phyloP scores from a whole-genome alignment of 2,113 vertebrate genomes.

The Aepyceros melampus region DNA sequence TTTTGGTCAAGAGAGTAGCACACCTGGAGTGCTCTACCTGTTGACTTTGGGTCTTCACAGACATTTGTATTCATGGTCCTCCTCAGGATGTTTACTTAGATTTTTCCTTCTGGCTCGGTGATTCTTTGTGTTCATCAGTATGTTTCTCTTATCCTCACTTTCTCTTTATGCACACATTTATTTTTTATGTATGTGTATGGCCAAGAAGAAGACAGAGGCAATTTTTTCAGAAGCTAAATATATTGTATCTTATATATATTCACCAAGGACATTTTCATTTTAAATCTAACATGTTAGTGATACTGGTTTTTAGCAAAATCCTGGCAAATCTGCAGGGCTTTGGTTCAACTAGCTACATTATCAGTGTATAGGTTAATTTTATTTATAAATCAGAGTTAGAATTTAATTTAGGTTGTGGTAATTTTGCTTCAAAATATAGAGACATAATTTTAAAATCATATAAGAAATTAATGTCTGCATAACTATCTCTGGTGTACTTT shows the following conservation, averaged over 20 bases:
- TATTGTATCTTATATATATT: neutral
- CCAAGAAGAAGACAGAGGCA: neutral
- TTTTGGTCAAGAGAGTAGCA: neutral
- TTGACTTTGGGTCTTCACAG: neutral
- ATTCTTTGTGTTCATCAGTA: neutral
- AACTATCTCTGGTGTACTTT: neutral
- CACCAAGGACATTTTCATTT: neutral
- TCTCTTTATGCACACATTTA: neutral
- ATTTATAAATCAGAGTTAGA: neutral
- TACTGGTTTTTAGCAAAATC: neutral
- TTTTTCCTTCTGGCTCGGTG: neutral
- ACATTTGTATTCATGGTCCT: neutral
- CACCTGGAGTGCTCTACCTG: neutral
- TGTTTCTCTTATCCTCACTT: neutral
- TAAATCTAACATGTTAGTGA: neutral
- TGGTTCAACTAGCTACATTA: neutral
- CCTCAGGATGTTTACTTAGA: neutral
- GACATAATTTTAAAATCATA: neutral
- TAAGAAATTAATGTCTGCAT: neutral
- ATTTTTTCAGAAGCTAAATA: neutral
- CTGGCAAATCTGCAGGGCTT: neutral
- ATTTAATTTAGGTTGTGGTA: neutral
- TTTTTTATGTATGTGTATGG: neutral
- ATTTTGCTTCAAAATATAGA: neutral
- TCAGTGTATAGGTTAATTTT: neutral